Evolutionary conservation across 2,888 invertebrate genomes (phyloP).

Genomic region (Dorcus parallelipipedus): DNA sequence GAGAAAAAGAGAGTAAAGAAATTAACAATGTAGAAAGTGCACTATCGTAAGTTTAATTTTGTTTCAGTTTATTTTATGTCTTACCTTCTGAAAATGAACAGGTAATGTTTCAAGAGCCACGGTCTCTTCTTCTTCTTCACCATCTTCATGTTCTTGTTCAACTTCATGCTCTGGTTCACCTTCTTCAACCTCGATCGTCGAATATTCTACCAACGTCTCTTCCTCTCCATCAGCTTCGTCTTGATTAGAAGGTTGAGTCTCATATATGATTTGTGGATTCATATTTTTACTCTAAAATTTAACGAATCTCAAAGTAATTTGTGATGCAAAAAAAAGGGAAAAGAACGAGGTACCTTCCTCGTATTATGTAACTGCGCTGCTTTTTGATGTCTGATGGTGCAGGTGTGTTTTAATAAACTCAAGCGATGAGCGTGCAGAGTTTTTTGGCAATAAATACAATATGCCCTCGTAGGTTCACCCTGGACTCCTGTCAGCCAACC

Average conservation of each 20-base stretch:
- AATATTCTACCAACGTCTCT: constrained; percentile 23
- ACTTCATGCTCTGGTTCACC: constrained; percentile 27
- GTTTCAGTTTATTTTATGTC: not conserved
- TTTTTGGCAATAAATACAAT: constrained; percentile 56
- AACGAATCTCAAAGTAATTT: not conserved
- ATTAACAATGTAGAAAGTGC: too few relatives aligned
- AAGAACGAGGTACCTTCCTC: constrained; percentile 31
- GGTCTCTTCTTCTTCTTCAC: constrained; percentile 35
- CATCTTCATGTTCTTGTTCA: constrained; percentile 33
- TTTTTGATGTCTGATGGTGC: constrained; percentile 58
- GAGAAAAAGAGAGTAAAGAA: too few relatives aligned
- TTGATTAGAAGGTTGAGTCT: constrained; percentile 12
- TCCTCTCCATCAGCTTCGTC: constrained; percentile 27
- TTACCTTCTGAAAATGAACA: constrained; percentile 33
- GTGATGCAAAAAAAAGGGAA: not conserved
- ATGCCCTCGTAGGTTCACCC: constrained; percentile 55
- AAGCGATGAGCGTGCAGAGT: constrained; percentile 58
- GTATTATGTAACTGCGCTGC: constrained; percentile 43
- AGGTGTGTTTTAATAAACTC: constrained; percentile 58
- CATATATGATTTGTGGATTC: constrained; percentile 16
- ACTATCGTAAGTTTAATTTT: too few relatives aligned
- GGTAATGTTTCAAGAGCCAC: constrained; percentile 26
- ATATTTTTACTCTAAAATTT: constrained; percentile 4
- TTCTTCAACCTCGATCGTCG: constrained; percentile 23
- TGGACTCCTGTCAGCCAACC: constrained; percentile 58